phyloP scores from a whole-genome alignment of 2,113 vertebrate species.

The Gobio gobio region DNA sequence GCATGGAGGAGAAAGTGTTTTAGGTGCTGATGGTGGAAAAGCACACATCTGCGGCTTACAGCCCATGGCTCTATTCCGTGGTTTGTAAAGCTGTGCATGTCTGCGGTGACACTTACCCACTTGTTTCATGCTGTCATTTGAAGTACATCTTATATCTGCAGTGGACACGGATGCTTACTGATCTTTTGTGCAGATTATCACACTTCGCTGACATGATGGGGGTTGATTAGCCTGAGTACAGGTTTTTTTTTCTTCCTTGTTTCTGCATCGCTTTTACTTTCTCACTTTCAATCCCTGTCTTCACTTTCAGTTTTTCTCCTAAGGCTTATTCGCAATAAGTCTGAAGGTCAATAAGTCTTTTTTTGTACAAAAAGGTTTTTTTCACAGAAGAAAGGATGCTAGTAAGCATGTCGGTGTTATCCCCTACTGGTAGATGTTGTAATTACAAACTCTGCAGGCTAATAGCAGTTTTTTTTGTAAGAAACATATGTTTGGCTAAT shows the following conservation, averaged over 20 bases:
- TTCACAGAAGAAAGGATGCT: not conserved
- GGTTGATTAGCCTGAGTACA: conserved; percentile 21
- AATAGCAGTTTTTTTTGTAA: not conserved
- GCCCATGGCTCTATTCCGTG: conserved; percentile 35
- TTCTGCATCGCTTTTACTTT: not conserved
- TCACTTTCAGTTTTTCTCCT: not conserved
- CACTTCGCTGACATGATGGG: conserved; percentile 44
- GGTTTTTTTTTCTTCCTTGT: conserved; percentile 37
- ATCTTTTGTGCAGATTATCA: conserved; percentile 31
- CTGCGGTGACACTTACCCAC: conserved; percentile 42
- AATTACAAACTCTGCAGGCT: not conserved
- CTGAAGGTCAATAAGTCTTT: not conserved
- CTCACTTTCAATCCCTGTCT: not conserved
- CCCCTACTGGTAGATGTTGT: not conserved
- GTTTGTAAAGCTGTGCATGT: conserved; percentile 22
- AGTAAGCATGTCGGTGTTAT: not conserved
- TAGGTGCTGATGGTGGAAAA: conserved; percentile 22
- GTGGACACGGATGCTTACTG: conserved; percentile 6
- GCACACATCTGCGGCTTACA: conserved; percentile 1
- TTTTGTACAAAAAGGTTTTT: not conserved
- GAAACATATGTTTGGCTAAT: not conserved
- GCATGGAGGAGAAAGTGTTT: conserved; percentile 25
- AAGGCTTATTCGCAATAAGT: not conserved
- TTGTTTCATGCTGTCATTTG: conserved; percentile 44
- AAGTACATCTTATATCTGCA: conserved; percentile 7